Conservation (phyloP, 2,888 invertebrate species). For the Chloroclysta siterata region DNA sequence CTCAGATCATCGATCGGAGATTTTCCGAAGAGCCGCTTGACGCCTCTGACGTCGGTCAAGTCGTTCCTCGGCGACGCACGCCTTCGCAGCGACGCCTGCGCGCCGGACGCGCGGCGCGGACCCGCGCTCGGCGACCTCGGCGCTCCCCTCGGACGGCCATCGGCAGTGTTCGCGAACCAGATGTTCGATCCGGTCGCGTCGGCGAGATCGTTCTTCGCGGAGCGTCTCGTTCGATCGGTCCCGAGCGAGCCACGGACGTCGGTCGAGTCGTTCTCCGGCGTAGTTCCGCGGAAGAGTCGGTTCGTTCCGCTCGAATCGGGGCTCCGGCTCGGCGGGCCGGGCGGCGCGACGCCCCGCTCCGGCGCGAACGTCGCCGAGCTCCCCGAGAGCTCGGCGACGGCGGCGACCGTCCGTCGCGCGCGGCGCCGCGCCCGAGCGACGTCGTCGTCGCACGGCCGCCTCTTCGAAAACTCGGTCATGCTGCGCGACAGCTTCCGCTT, state of each 20-base stretch:
- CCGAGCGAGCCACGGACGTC: slow-evolving; percentile 55
- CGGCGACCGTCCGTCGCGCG: slow-evolving; percentile 55
- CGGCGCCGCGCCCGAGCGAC: slow-evolving; percentile 40
- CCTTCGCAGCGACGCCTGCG: slow-evolving; percentile 52
- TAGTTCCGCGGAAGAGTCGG: slow-evolving; percentile 55
- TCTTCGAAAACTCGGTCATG: slow-evolving; percentile 73
- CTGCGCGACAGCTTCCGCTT: slow-evolving; percentile 80
- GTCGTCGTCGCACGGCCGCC: slow-evolving; percentile 59
- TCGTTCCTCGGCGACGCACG: slow-evolving; percentile 63
- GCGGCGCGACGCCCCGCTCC: slow-evolving; percentile 67
- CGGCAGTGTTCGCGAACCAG: slow-evolving; percentile 59
- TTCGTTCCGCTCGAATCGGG: slow-evolving; percentile 60
- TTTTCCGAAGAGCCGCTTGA: slow-evolving; percentile 61
- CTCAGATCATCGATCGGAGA: slow-evolving; percentile 64
- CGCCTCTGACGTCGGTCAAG: slow-evolving; percentile 67
- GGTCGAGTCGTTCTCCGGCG: slow-evolving; percentile 60
- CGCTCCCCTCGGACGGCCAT: slow-evolving; percentile 48
- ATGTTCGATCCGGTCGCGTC: slow-evolving; percentile 70
- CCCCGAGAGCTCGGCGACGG: slow-evolving; percentile 52
- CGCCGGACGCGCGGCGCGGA: slow-evolving; percentile 57
- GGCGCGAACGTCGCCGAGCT: slow-evolving; percentile 57
- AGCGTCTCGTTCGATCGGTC: slow-evolving; percentile 58
- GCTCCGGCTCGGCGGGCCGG: slow-evolving; percentile 58
- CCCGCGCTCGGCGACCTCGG: slow-evolving; percentile 35
- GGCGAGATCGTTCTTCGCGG: slow-evolving; percentile 67